Conservation (phyloP, 2,113 vertebrate species). For the Cyanistes caeruleus region DNA sequence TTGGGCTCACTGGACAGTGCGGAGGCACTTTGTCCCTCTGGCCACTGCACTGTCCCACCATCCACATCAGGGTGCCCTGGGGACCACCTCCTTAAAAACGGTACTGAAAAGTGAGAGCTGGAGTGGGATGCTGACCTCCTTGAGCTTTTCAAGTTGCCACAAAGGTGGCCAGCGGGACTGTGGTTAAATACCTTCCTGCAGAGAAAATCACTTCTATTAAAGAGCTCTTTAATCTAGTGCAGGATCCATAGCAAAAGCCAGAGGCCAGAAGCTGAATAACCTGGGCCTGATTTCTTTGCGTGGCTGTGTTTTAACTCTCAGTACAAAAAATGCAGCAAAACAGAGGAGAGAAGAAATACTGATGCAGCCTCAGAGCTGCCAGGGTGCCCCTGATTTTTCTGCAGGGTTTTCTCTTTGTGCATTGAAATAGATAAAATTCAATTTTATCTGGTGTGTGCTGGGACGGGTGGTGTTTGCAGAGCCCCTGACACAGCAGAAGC, state of each 20-base stretch:
- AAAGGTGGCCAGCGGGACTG: neutral
- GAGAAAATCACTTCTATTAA: neutral
- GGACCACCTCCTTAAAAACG: neutral
- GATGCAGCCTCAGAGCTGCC: neutral
- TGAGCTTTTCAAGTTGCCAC: neutral
- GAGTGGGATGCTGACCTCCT: neutral
- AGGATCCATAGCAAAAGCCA: neutral
- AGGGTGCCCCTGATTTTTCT: neutral
- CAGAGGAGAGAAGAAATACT: neutral
- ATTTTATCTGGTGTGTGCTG: neutral
- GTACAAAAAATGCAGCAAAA: neutral
- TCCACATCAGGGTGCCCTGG: accelerated
- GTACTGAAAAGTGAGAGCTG: neutral
- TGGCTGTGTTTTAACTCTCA: neutral
- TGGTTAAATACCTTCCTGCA: neutral
- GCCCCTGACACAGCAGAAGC: neutral
- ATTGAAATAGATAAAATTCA: neutral
- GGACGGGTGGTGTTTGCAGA: accelerated
- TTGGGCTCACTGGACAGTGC: neutral
- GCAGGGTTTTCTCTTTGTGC: neutral
- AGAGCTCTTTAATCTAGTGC: neutral
- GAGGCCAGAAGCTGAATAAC: neutral
- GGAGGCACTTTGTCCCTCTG: neutral
- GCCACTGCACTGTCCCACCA: neutral
- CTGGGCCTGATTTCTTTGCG: neutral